These are phyloP conservation scores for Carettochelys insculpta DNA, from an alignment of 2,113 vertebrate species.

Conservation along the genomic window DNA sequence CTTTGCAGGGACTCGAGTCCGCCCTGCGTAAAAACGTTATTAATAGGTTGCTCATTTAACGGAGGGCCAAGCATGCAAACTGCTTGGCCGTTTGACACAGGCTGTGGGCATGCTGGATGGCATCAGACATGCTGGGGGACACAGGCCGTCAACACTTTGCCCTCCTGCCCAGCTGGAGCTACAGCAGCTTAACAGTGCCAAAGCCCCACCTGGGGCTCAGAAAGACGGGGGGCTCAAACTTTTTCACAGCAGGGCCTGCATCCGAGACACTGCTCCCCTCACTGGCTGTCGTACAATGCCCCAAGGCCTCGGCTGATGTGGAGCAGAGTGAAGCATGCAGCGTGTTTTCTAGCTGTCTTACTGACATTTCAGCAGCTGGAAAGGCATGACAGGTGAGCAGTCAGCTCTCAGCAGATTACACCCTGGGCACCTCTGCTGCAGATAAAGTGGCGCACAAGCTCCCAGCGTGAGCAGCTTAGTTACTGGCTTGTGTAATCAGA, in stretches of 20 bases:
- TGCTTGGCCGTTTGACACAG: accelerated
- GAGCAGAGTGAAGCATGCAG: not conserved
- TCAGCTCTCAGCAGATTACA: not conserved
- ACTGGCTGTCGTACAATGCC: not conserved
- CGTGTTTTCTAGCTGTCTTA: not conserved
- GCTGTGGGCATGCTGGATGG: not conserved
- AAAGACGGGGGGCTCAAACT: not conserved
- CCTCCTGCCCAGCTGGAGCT: not conserved
- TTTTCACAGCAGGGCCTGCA: not conserved
- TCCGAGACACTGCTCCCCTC: not conserved
- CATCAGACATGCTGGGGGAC: accelerated
- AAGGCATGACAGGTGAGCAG: not conserved
- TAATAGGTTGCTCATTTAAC: not conserved
- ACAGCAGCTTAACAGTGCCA: not conserved
- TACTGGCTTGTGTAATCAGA: not conserved
- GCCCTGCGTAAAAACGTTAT: not conserved
- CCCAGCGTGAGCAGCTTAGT: not conserved
- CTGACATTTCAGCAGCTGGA: not conserved
- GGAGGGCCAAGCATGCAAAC: not conserved
- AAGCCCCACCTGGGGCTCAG: not conserved
- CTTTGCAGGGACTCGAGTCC: not conserved
- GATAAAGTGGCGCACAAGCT: not conserved
- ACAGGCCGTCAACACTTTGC: not conserved
- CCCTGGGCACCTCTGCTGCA: not conserved
- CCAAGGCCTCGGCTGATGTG: not conserved